These are phyloP conservation scores for Carposina sasakii DNA, from an alignment of 1,140 invertebrate genomes.

Conservation along the genomic window DNA sequence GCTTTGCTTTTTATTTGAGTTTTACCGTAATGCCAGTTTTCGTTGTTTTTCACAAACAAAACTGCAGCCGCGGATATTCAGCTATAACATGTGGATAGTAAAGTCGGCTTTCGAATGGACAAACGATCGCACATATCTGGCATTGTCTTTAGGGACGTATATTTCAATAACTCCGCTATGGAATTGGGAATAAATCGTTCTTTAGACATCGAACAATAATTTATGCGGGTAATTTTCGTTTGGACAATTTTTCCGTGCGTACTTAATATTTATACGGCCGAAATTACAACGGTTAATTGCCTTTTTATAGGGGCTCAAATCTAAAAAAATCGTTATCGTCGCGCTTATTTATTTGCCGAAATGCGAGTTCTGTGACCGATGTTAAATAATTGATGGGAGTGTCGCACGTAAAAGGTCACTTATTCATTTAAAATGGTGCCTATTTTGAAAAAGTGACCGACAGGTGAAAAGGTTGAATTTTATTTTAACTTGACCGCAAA, in stretches of 20 bases:
- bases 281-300: constrained; percentile 14
- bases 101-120: neutral
- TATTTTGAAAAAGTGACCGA: constrained; percentile 29
- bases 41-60: constrained; percentile 33
- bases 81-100: constrained; percentile 5
- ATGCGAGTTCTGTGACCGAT: constrained; percentile 21
- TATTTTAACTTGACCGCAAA: constrained; percentile 9
- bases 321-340: too few relatives aligned
- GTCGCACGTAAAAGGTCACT: constrained; percentile 35
- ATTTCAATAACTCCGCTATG: constrained; percentile 57
- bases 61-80: constrained; percentile 9
- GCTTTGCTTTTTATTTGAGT: constrained; percentile 44
- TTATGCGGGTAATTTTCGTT: constrained; percentile 52
- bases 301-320: constrained; percentile 9
- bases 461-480: constrained; percentile 20
- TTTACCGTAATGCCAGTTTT: constrained; percentile 44
- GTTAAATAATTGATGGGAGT: constrained; percentile 44
- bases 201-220: constrained; percentile 56
- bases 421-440: constrained; percentile 36
- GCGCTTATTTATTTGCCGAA: constrained; percentile 18
- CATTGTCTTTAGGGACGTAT: constrained; percentile 55
- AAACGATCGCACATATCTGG: constrained; percentile 15
- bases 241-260: constrained; percentile 31
- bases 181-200: constrained; percentile 54
- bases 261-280: constrained; percentile 22